A percentile compares a stretch with the other conserved stretches of the same genome.
phyloP scores from a whole-genome alignment of 2,113 vertebrate species.

The Pituophis catenifer region DNA sequence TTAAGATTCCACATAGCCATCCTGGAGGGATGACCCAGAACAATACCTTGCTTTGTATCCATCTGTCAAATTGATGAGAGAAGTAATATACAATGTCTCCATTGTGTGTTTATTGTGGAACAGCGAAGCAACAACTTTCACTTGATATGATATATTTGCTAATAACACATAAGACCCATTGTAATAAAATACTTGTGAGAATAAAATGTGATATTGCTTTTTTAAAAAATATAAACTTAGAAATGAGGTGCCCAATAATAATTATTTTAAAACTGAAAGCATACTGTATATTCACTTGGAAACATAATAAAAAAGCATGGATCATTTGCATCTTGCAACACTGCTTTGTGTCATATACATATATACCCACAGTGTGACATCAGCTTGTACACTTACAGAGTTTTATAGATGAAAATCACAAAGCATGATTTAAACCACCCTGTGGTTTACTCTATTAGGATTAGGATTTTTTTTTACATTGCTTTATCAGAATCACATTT shows the following conservation, averaged over 20 bases:
- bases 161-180: constrained; percentile 74
- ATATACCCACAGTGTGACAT: neutral
- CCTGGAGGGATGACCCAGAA: constrained; percentile 73
- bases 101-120: constrained; percentile 61
- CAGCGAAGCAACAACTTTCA: constrained; percentile 52
- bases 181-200: constrained; percentile 62
- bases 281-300: neutral
- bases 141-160: constrained; percentile 68
- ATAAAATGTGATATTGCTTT: neutral
- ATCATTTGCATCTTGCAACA: neutral
- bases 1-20: constrained; percentile 46
- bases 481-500: neutral
- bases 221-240: neutral
- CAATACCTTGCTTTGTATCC: constrained; percentile 72
- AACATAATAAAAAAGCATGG: neutral
- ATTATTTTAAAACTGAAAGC: neutral
- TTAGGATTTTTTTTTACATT: neutral
- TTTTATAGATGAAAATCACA: neutral
- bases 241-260: neutral
- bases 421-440: neutral
- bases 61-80: constrained; percentile 69
- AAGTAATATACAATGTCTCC: constrained; percentile 60
- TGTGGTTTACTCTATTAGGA: neutral
- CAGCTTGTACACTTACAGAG: neutral
- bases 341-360: neutral